phyloP scores from a whole-genome alignment of 1,140 invertebrate species.

The Heliconius eleuchia region DNA sequence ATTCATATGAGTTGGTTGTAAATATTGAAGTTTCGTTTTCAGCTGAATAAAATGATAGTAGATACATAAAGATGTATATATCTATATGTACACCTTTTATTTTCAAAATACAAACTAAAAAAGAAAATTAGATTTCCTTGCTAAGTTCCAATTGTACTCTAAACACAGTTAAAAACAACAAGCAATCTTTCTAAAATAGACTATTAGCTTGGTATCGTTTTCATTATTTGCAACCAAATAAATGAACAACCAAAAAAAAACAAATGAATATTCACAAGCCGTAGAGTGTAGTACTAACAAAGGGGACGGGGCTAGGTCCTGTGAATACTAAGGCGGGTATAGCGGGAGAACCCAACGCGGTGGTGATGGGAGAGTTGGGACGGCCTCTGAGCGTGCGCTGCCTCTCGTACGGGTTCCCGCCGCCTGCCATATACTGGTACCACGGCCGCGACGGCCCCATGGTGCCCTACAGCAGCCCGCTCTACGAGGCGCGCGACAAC shows the following conservation, averaged over 20 bases:
- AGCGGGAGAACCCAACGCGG: slow-evolving; percentile 81
- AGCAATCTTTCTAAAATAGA: no score
- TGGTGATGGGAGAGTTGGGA: slow-evolving; percentile 87
- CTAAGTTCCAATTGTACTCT: no score
- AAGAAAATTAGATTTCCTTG: no score
- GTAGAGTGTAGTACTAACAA: slow-evolving; percentile 67
- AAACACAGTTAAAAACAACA: no score
- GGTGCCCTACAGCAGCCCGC: slow-evolving; percentile 86
- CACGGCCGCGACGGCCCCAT: slow-evolving; percentile 83
- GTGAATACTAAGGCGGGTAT: slow-evolving; percentile 77
- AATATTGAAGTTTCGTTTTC: background rate
- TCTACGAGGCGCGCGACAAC: slow-evolving; percentile 88
- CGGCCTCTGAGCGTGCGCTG: slow-evolving; percentile 88
- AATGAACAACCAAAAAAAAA: no score
- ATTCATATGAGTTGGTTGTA: background rate
- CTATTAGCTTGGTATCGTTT: background rate
- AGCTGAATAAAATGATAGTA: no score
- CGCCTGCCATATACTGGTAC: slow-evolving; percentile 93
- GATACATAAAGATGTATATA: no score
- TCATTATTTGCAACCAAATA: background rate
- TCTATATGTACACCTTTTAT: no score
- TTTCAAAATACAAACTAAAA: no score
- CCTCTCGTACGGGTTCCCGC: slow-evolving; percentile 91
- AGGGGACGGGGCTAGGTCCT: slow-evolving; percentile 75
- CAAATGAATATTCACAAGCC: slow-evolving; percentile 47